Conservation (phyloP, 2,113 vertebrate genomes). For the Rhea pennata region DNA sequence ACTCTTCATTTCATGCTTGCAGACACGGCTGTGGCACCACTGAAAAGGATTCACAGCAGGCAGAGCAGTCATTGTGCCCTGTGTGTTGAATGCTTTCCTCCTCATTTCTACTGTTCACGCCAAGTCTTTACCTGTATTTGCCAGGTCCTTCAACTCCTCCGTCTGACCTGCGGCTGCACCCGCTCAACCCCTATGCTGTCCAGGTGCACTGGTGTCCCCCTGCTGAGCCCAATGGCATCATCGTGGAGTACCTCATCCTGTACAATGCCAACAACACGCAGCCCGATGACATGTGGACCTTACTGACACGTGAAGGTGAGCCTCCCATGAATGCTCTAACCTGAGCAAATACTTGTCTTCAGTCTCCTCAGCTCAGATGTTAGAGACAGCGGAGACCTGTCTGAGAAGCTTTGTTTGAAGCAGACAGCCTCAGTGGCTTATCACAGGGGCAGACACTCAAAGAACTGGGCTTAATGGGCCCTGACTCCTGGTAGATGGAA, state of each 20-base stretch:
- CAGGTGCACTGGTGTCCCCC: constrained; percentile 95
- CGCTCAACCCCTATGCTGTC: constrained; percentile 87
- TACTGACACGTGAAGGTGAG: constrained; percentile 89
- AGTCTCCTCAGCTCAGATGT: background rate
- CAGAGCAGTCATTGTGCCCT: background rate
- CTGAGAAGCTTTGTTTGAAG: background rate
- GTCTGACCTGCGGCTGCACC: constrained; percentile 87
- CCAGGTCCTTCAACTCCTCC: constrained; percentile 92
- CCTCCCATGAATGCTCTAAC: background rate
- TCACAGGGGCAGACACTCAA: background rate
- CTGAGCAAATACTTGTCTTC: too few relatives aligned
- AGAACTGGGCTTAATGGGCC: too few relatives aligned
- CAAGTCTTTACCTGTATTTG: background rate
- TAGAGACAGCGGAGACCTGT: background rate
- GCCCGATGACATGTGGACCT: constrained; percentile 90
- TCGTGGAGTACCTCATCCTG: constrained; percentile 89
- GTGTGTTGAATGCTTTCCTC: background rate
- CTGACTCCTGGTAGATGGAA: too few relatives aligned
- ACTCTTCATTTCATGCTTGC: background rate
- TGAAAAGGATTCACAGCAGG: background rate
- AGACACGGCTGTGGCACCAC: background rate
- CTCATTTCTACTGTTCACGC: background rate
- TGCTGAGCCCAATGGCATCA: constrained; percentile 91
- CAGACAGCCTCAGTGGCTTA: too few relatives aligned
- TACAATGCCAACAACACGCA: constrained; percentile 88